Conservation (phyloP, 1,140 invertebrate species). For the Drosophila ananassae region DNA sequence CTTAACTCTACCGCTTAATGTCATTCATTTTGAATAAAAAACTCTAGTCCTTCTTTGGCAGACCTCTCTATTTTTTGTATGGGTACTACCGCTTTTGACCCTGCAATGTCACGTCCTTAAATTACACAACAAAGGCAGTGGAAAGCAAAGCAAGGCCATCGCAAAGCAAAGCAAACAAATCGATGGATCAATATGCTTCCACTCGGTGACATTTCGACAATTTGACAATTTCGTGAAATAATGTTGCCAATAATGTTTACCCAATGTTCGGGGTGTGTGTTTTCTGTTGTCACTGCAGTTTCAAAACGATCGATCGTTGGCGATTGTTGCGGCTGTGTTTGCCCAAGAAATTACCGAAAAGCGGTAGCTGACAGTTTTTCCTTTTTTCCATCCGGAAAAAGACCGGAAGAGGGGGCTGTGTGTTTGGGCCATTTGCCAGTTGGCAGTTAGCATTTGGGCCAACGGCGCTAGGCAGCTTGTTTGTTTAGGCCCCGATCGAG, state of each 20-base stretch:
- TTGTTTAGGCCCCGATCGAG: constrained; percentile 64
- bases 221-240: constrained; percentile 30
- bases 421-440: constrained; percentile 69
- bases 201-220: not conserved
- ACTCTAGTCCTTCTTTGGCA: too few species aligned
- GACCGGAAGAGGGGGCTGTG: constrained; percentile 17
- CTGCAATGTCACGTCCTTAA: constrained; percentile 78
- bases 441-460: constrained; percentile 25
- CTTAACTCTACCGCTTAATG: too few species aligned
- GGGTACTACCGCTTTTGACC: not conserved
- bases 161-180: constrained; percentile 59
- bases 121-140: constrained; percentile 48
- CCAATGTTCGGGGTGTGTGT: not conserved
- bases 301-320: constrained; percentile 23
- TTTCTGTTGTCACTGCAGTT: constrained; percentile 37
- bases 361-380: constrained; percentile 37
- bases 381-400: not conserved
- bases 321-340: constrained; percentile 71
- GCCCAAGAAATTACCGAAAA: constrained; percentile 56
- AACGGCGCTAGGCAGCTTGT: constrained; percentile 58
- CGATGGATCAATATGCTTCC: constrained; percentile 49
- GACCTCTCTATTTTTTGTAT: too few species aligned
- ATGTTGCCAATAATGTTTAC: constrained; percentile 21
- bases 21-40: too few species aligned
- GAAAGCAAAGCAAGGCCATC: constrained; percentile 16